Evolutionary conservation across 1,140 invertebrate genomes (phyloP), one percentile per base, ranked within the genome.

Genomic region (Hyphantria cunea): DNA sequence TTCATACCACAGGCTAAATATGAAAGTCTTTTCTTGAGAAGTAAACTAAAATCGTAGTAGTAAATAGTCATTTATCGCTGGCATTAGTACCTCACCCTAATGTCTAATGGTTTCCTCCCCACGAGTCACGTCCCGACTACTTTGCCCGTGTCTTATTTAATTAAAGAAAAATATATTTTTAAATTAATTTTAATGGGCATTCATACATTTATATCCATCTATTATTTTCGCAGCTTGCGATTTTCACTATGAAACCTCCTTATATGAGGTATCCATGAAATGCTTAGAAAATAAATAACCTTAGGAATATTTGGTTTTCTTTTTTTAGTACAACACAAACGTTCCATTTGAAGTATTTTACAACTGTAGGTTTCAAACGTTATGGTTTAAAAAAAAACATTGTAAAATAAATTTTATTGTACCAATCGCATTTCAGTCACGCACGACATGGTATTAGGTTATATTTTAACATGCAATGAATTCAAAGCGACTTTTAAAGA

Each of bases 141-240:
- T 69, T 76, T 71, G 58, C 55, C 61, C 64, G 66, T 66, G 66
- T 75, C 70, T 78, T 72, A 78, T 78, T 75, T 78, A 78, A 78
- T 78, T 75, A 78, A 78, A 78, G 72, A 75, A 75, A 75, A 78
- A 78, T 78, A 78, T 75, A 78, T 72, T 75, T 78, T 78, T 72
- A 54, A 70, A 75, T 72, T 72, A 74, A 74, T 75, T 75, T 78
- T 68, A 58, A 69, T 61, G 50, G 48, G n/a, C n/a, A n/a, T n/a
- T n/a, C n/a, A n/a, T n/a, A n/a, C n/a, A n/a, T n/a, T n/a, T n/a
- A n/a, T n/a, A n/a, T n/a, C n/a, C n/a, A n/a, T n/a, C n/a, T n/a
- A n/a, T n/a, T n/a, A n/a, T n/a, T n/a, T n/a, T n/a, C 48, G 51
- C 13, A 37, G 42, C 13, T 13, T 42, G 34, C 17, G 12, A 33